These are phyloP conservation scores for Scaptomyza graminum DNA, from an alignment of 1,140 invertebrate species.

Conservation along the genomic window DNA sequence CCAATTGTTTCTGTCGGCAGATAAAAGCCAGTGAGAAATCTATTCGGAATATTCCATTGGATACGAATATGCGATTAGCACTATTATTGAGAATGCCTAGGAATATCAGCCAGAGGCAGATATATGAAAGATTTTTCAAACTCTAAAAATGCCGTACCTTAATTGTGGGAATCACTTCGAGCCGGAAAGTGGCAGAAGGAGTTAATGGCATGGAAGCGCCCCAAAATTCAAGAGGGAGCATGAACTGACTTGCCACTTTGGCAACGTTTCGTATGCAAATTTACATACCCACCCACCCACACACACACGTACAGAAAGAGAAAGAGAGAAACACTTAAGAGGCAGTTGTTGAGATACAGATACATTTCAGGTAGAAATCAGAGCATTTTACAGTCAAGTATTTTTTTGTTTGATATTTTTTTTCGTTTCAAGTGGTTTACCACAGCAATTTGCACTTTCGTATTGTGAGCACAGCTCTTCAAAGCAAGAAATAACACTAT, in stretches of 20 bases:
- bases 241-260: conserved; percentile 62
- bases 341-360: conserved; percentile 50
- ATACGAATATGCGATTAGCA: conserved; percentile 34
- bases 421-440: conserved; percentile 58
- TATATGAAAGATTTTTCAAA: too few relatives aligned
- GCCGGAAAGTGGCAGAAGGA: not conserved
- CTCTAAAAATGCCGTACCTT: not conserved
- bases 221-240: conserved; percentile 29
- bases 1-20: conserved; percentile 20
- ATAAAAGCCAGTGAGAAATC: conserved; percentile 2
- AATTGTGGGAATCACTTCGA: not conserved
- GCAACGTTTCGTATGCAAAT: conserved; percentile 66
- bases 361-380: conserved; percentile 68
- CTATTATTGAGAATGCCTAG: not conserved
- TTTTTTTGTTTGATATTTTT: conserved; percentile 4
- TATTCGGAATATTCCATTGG: conserved; percentile 25
- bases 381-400: conserved; percentile 57
- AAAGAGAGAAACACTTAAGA: not conserved
- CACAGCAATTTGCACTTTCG: conserved; percentile 73
- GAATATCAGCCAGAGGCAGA: conserved; percentile 3
- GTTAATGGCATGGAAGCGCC: conserved; percentile 69
- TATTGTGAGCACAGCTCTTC: conserved; percentile 62
- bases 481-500: not conserved
- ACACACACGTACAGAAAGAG: not conserved
- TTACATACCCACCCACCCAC: conserved; percentile 16